Evolutionary conservation across 2,797 vertebrate species (phyloP).

Genomic region (Chelon auratus): DNA sequence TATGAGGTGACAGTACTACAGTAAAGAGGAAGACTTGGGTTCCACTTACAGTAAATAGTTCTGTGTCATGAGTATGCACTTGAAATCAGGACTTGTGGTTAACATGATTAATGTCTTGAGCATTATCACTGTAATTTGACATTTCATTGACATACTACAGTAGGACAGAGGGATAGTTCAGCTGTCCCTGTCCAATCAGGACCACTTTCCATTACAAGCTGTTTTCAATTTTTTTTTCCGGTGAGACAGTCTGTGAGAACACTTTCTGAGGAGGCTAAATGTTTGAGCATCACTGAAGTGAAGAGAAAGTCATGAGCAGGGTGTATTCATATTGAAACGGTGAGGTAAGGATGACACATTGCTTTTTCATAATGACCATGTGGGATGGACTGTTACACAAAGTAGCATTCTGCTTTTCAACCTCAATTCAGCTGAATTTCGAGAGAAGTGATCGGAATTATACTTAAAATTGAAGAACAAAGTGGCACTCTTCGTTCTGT

Average conservation of each 20-base stretch:
- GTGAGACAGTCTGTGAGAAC: not conserved
- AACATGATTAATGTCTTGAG: no score
- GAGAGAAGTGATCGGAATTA: no score
- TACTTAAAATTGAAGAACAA: not conserved
- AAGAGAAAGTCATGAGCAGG: not conserved
- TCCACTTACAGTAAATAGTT: no score
- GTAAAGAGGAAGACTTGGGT: no score
- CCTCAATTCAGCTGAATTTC: no score
- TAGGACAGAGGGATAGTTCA: not conserved
- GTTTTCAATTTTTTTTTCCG: not conserved
- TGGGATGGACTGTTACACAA: no score
- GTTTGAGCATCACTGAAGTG: not conserved
- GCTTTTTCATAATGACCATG: not conserved
- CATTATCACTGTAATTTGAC: no score
- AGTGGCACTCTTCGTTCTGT: not conserved
- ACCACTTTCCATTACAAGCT: constrained; percentile 2
- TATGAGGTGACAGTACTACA: no score
- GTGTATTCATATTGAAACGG: constrained; percentile 2
- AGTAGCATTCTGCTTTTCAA: no score
- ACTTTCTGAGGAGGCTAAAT: not conserved
- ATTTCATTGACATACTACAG: not conserved
- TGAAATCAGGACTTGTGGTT: no score
- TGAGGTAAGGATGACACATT: constrained; percentile 32
- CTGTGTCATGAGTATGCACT: no score
- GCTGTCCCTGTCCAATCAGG: not conserved